Conservation (phyloP, 2,113 vertebrate species). For the Hyaena hyaena region DNA sequence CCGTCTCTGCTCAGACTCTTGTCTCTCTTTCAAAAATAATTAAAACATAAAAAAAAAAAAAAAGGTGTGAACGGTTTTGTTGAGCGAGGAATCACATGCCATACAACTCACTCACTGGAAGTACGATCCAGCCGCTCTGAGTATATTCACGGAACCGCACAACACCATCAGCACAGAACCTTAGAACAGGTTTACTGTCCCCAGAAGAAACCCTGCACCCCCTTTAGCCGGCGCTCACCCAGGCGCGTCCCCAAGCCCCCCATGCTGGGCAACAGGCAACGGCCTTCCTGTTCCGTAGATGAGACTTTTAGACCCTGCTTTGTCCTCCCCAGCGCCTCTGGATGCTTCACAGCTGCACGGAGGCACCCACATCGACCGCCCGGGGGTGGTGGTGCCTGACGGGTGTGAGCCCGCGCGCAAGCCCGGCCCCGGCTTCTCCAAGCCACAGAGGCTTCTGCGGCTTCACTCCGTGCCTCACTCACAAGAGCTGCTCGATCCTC, state of each 20-base stretch:
- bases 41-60: too few relatives aligned
- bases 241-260: not conserved
- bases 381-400: not conserved
- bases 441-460: fast-evolving
- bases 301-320: fast-evolving
- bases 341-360: too few relatives aligned
- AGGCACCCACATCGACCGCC: too few relatives aligned
- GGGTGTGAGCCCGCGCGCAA: fast-evolving
- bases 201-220: not conserved
- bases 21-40: too few relatives aligned
- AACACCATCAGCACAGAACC: fast-evolving
- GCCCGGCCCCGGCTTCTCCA: not conserved
- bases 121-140: fast-evolving
- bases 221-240: fast-evolving
- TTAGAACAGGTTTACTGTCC: too few relatives aligned
- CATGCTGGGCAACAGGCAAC: too few relatives aligned
- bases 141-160: fast-evolving
- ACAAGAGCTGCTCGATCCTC: fast-evolving
- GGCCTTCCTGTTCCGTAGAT: not conserved
- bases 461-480: not conserved
- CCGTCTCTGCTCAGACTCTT: too few relatives aligned
- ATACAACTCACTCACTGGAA: fast-evolving
- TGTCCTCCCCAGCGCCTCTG: too few relatives aligned
- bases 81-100: fast-evolving
- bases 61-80: too few relatives aligned